A percentile compares a stretch with the other conserved stretches of the same genome.
Conservation (phyloP, 2,888 invertebrate species). For the Polydrusus pterygomalis region DNA sequence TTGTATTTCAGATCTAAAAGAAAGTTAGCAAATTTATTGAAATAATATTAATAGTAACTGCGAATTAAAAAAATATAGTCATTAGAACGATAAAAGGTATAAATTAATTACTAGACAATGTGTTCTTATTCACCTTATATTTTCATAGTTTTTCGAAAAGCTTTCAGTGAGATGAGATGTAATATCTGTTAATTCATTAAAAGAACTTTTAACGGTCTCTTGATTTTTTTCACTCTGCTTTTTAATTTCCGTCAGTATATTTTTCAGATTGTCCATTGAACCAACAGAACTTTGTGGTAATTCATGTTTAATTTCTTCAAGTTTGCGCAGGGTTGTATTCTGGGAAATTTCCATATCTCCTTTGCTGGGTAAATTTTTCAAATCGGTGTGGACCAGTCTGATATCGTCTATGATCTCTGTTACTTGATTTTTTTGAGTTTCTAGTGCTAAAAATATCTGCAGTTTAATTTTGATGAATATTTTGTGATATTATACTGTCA, state of each 20-base stretch:
- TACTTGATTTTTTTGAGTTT: conserved; percentile 65
- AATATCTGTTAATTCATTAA: conserved; percentile 71
- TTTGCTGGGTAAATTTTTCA: conserved; percentile 71
- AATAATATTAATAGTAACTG: not conserved
- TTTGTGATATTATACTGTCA: too few relatives aligned
- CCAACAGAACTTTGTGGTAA: conserved; percentile 40
- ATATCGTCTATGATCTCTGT: conserved; percentile 66
- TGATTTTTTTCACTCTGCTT: conserved; percentile 61
- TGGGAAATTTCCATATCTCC: conserved; percentile 75
- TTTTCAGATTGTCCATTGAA: conserved; percentile 55
- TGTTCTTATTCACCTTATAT: conserved; percentile 68
- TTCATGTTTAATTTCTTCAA: conserved; percentile 56
- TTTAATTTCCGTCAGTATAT: conserved; percentile 57
- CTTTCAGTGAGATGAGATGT: conserved; percentile 76
- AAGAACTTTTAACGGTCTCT: conserved; percentile 62
- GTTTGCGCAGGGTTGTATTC: conserved; percentile 75
- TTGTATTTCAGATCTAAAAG: conserved; percentile 72
- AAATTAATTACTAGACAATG: conserved; percentile 42
- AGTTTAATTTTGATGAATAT: too few relatives aligned
- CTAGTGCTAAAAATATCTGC: conserved; percentile 61
- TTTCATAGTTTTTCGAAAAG: conserved; percentile 74
- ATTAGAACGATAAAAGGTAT: too few relatives aligned
- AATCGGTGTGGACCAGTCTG: conserved; percentile 62
- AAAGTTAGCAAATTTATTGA: too few relatives aligned
- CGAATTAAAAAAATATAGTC: too few relatives aligned